A percentile compares a stretch with the other conserved stretches of the same genome.
Conservation (phyloP, 2,797 vertebrate genomes). For the Phyllotis vaccarum region DNA sequence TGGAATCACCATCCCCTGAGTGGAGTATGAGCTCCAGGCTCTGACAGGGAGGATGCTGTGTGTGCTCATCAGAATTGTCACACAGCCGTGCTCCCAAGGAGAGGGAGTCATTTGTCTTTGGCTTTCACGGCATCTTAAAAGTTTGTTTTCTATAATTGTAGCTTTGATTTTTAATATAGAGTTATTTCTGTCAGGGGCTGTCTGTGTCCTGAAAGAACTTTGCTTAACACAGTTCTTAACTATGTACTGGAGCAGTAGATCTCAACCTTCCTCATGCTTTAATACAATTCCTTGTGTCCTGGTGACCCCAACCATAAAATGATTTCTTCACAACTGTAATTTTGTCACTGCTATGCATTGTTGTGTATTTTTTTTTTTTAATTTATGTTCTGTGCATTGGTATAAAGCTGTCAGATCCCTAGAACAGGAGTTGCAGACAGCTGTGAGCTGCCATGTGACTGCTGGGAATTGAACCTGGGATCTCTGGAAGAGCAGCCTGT, state of each 20-base stretch:
- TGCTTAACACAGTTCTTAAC: neutral
- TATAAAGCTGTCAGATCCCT: too few relatives aligned
- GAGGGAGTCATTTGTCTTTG: neutral
- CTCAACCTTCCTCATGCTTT: neutral
- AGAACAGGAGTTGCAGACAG: too few relatives aligned
- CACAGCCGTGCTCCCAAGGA: neutral
- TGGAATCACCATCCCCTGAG: neutral
- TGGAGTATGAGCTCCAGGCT: too few relatives aligned
- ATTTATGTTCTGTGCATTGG: too few relatives aligned
- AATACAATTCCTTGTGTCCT: neutral
- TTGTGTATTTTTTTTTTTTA: too few relatives aligned
- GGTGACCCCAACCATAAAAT: neutral
- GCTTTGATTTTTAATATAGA: slow-evolving; percentile 37
- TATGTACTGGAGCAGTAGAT: too few relatives aligned
- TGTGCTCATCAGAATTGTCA: neutral
- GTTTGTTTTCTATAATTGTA: neutral
- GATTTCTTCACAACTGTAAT: neutral
- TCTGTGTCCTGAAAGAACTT: slow-evolving; percentile 6
- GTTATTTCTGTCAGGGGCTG: neutral
- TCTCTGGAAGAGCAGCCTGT: too few relatives aligned
- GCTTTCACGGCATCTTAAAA: neutral
- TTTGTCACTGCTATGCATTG: neutral
- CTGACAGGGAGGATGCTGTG: neutral
- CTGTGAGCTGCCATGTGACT: too few relatives aligned
- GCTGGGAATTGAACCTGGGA: too few relatives aligned